phyloP scores from a whole-genome alignment of 2,888 invertebrate species.

The Schizotus pectinicornis region DNA sequence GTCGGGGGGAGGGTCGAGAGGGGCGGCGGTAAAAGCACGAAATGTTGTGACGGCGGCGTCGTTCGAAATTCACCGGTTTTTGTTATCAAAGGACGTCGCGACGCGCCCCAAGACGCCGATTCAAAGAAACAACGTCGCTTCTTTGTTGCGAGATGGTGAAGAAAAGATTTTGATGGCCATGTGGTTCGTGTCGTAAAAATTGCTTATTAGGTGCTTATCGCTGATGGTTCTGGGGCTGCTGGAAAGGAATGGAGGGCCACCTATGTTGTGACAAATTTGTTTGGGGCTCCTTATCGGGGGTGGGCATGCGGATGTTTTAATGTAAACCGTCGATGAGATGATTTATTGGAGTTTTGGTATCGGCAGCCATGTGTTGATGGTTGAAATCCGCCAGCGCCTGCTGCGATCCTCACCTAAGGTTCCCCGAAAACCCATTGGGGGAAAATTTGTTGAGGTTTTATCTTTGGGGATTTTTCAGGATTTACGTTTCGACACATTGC shows the following conservation, averaged over 20 bases:
- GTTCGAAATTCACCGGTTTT: too few species aligned
- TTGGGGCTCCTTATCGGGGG: constrained; percentile 6
- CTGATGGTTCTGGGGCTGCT: not conserved
- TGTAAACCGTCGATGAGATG: not conserved
- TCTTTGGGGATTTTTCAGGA: too few species aligned
- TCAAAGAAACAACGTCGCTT: not conserved
- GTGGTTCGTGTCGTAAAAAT: constrained; percentile 1
- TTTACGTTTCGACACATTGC: too few species aligned
- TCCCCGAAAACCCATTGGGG: not conserved
- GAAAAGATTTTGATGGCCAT: not conserved
- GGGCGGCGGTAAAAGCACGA: not conserved
- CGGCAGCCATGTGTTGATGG: constrained; percentile 24
- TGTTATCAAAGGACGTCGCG: not conserved
- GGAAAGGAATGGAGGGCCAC: constrained; percentile 9
- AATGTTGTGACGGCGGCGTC: too few species aligned
- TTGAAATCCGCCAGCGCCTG: constrained; percentile 3
- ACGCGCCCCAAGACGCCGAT: not conserved
- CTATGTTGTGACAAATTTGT: constrained; percentile 31
- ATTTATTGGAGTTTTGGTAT: constrained; percentile 17
- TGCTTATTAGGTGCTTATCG: too few species aligned
- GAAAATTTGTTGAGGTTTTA: not conserved
- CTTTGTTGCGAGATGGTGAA: not conserved
- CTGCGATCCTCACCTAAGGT: constrained; percentile 9
- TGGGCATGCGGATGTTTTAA: not conserved
- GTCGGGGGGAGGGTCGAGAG: not conserved